phyloP scores from a whole-genome alignment of 2,888 invertebrate species.

The Synergus umbraculus region DNA sequence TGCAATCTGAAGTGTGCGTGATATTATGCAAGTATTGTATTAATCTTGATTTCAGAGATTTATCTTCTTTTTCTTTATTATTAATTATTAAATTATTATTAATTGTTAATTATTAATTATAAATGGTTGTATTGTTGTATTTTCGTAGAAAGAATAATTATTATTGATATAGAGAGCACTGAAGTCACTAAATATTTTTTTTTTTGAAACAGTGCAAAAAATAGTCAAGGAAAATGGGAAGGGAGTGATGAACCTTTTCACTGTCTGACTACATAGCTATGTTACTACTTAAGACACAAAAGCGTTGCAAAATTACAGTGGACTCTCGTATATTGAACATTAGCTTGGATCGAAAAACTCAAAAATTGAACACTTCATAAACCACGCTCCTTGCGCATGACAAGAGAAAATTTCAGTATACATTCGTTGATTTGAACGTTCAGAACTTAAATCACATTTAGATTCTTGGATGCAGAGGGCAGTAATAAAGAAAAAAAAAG shows the following conservation, averaged over 20 bases:
- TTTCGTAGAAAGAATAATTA: too few species aligned
- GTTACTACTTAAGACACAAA: not conserved
- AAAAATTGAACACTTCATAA: too few species aligned
- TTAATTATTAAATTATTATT: not conserved
- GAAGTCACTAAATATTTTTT: too few species aligned
- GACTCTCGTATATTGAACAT: too few species aligned
- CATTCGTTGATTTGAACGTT: too few species aligned
- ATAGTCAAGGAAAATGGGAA: not conserved
- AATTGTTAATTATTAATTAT: not conserved
- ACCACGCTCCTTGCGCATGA: too few species aligned
- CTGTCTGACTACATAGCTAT: not conserved
- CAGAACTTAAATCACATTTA: not conserved
- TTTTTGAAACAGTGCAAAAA: too few species aligned
- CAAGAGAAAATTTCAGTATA: too few species aligned
- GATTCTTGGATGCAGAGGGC: not conserved
- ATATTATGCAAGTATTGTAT: not conserved
- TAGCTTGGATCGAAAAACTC: too few species aligned
- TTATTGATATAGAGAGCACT: not conserved
- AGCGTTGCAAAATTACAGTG: not conserved
- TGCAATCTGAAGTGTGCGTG: not conserved
- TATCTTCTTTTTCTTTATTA: not conserved
- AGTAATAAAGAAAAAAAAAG: slow-evolving; percentile 16
- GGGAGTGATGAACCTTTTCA: not conserved
- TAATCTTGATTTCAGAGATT: not conserved
- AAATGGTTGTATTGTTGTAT: not conserved